These are phyloP conservation scores for Neodiprion pinetum DNA, from an alignment of 1,140 invertebrate genomes.

Conservation along the genomic window DNA sequence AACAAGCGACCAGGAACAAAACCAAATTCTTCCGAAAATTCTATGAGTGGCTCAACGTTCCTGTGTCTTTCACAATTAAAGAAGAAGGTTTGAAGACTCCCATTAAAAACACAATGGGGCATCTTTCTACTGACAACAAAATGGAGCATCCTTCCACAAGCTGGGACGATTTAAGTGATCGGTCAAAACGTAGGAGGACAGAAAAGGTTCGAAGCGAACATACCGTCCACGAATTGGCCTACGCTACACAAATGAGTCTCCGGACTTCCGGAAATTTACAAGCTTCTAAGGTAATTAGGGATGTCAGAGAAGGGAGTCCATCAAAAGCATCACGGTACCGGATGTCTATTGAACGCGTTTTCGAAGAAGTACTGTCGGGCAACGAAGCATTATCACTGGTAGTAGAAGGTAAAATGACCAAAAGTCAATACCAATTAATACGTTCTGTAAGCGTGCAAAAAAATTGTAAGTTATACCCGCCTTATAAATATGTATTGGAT, in stretches of 20 bases:
- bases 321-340: conserved; percentile 16
- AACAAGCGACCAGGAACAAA: too few species aligned
- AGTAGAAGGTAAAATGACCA: not conserved
- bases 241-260: not conserved
- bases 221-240: not conserved
- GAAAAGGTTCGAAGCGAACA: not conserved
- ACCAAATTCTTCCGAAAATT: too few species aligned
- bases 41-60: too few species aligned
- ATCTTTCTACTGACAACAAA: too few species aligned
- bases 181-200: not conserved
- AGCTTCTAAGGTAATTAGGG: conserved; percentile 18
- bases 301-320: conserved; percentile 18
- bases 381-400: not conserved
- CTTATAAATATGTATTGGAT: not conserved
- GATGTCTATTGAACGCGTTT: conserved; percentile 11
- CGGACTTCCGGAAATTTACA: not conserved
- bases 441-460: not conserved
- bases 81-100: too few species aligned
- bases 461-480: not conserved
- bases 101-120: too few species aligned
- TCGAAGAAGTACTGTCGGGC: conserved; percentile 8
- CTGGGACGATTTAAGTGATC: not conserved
- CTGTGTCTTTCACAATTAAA: too few species aligned
- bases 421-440: not conserved
- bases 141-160: not conserved